These are phyloP conservation scores for Trachurus trachurus DNA, from an alignment of 2,797 vertebrate species.

Conservation along the genomic window DNA sequence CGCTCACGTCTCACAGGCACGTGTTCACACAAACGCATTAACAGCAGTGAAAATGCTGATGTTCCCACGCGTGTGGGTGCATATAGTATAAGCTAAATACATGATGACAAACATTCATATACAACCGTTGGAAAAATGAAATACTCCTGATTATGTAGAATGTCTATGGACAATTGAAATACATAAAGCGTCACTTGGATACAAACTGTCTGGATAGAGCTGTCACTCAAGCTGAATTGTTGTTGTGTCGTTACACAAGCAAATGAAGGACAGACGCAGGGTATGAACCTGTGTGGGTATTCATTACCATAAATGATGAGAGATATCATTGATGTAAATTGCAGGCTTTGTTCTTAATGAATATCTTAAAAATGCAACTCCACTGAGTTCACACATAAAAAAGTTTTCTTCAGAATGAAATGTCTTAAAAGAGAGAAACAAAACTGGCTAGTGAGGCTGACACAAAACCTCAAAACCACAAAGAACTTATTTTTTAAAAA, in stretches of 20 bases:
- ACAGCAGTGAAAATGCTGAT: slow-evolving; percentile 1
- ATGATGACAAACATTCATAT: slow-evolving; percentile 9
- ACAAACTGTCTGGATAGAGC: slow-evolving; percentile 6
- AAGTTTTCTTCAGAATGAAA: neutral
- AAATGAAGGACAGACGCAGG: slow-evolving; percentile 11
- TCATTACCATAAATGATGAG: slow-evolving; percentile 43
- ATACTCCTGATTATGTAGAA: slow-evolving; percentile 14
- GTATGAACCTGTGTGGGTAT: slow-evolving; percentile 37
- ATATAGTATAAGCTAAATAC: neutral
- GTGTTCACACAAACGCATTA: slow-evolving; percentile 21
- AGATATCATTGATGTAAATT: slow-evolving; percentile 41
- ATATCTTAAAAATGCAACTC: slow-evolving; percentile 5
- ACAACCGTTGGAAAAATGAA: slow-evolving; percentile 7
- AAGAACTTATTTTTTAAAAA: neutral
- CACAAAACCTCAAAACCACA: neutral
- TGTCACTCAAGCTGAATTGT: slow-evolving; percentile 32
- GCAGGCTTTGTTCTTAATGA: slow-evolving; percentile 38
- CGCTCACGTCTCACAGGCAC: slow-evolving; percentile 13
- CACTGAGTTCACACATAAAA: neutral
- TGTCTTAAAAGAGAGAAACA: neutral
- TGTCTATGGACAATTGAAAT: slow-evolving; percentile 17
- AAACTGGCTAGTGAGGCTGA: neutral
- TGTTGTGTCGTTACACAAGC: slow-evolving; percentile 10
- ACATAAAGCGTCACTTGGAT: neutral
- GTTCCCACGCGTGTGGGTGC: slow-evolving; percentile 23